A percentile compares a stretch with the other conserved stretches of the same genome.
Evolutionary conservation across 2,797 vertebrate species (phyloP).

Genomic region (Calcarius lapponicus): DNA sequence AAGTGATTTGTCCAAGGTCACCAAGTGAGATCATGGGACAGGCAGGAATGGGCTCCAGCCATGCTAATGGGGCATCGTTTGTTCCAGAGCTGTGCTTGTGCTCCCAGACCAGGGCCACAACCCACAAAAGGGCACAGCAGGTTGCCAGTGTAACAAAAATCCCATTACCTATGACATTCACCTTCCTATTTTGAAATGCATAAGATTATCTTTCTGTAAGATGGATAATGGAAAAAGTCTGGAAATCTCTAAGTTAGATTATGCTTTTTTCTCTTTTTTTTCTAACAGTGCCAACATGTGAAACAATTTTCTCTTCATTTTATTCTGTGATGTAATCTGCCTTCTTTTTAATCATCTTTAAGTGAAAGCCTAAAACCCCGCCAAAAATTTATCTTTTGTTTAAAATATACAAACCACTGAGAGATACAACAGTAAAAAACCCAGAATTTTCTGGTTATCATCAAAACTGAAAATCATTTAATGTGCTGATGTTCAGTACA

Average conservation of each 20-base stretch:
- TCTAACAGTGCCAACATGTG: neutral
- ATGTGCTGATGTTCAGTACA: neutral
- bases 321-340: neutral
- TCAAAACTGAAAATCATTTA: neutral
- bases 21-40: neutral
- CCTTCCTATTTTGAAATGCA: neutral
- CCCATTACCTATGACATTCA: conserved; percentile 18
- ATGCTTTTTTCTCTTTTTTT: neutral
- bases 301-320: neutral
- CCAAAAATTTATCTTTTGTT: neutral
- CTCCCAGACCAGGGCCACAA: neutral
- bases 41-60: neutral
- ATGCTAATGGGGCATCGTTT: neutral
- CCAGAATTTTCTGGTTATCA: neutral
- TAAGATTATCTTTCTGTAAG: neutral
- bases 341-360: neutral
- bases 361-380: neutral
- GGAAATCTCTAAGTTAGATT: neutral
- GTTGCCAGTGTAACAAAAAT: neutral
- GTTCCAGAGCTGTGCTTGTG: neutral
- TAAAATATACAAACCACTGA: neutral
- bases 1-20: conserved; percentile 22
- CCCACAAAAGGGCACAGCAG: neutral
- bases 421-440: neutral
- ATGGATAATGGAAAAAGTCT: neutral